Evolutionary conservation across 2,797 vertebrate species (phyloP), one percentile per base, ranked within the genome.

Genomic region (Pipistrellus pygmaeus): DNA sequence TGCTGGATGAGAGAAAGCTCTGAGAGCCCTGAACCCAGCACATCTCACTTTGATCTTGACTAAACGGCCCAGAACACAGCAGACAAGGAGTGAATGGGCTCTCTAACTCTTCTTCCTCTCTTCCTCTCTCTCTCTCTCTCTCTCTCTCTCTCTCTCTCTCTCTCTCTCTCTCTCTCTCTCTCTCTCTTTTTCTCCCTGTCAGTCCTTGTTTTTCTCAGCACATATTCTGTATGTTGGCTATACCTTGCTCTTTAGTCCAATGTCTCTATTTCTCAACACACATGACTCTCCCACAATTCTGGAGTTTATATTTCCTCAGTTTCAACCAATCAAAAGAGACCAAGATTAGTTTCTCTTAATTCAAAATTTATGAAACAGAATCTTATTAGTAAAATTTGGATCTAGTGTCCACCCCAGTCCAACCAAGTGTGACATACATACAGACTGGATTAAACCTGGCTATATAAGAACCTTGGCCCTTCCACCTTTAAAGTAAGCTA

Each of bases 1-100:
- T 99, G 91, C 91, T 99, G 46, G 99, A 99, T 6, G 99, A 99
- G 0, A 99, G 98, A 12, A 99, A 97, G 60, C 96, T 99, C 91
- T 98, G 97, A 98, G 15, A 60, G 11, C 57, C 25, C 57, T 60
- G 57, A 60, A 27, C 35, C 32, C 8, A 7, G 80, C 41, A 18
- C 21, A 0, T 0, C 3, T 30, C 32, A 38, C 83, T 35, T 10
- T 2, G 72, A 27, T 69, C 25, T 60, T 60, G 14, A 17, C 13
- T 60, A 13, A 60, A 27, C 0, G 35, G 53, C 82, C 6, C 14
- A 41, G 71, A 48, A 38, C 44, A n/a, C 35, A 14, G 25, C 48
- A 64, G n/a, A 25, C 0, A n/a, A 60, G 57, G 11, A 60, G 2
- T 0, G 17, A 57, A 2, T 0, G 20, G 86, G 89, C 91, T 78